Conservation (phyloP, 2,113 vertebrate species). For the Atractosteus spatula region DNA sequence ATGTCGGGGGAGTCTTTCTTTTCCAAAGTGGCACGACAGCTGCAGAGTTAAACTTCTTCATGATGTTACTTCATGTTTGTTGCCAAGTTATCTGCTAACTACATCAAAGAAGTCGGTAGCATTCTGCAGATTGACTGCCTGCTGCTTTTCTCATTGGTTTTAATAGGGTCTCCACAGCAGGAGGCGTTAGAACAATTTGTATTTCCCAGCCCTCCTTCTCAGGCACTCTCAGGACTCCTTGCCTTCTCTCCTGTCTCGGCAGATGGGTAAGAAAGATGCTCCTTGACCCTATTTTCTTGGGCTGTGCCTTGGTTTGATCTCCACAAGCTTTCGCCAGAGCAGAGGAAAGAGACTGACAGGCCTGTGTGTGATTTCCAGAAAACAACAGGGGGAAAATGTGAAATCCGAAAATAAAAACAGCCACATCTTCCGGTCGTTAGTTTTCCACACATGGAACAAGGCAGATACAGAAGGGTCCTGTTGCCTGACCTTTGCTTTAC, state of each 20-base stretch:
- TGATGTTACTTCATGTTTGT: constrained; percentile 37
- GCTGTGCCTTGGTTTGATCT: constrained; percentile 2
- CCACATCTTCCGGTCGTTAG: no score
- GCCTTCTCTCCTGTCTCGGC: constrained; percentile 11
- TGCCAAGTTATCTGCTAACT: constrained; percentile 41
- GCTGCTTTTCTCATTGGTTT: constrained; percentile 52
- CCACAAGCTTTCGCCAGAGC: background rate
- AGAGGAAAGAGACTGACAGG: background rate
- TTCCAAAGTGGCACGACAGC: constrained; percentile 20
- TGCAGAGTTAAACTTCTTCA: constrained; percentile 36
- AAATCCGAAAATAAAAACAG: no score
- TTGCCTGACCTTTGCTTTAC: no score
- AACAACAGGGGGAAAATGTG: no score
- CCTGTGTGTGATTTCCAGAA: background rate
- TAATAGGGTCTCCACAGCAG: constrained; percentile 56
- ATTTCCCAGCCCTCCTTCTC: constrained; percentile 28
- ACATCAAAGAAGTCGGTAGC: constrained; percentile 47
- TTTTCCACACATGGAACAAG: no score
- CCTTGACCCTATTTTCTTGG: constrained; percentile 6
- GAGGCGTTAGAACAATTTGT: constrained; percentile 44
- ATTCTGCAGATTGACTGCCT: constrained; percentile 53
- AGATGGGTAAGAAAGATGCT: constrained; percentile 6
- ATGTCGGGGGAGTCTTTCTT: background rate
- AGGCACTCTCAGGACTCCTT: constrained; percentile 6
- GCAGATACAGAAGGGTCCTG: no score